Conservation (phyloP, 2,113 vertebrate species). For the Tenebrosternarchus preto region DNA sequence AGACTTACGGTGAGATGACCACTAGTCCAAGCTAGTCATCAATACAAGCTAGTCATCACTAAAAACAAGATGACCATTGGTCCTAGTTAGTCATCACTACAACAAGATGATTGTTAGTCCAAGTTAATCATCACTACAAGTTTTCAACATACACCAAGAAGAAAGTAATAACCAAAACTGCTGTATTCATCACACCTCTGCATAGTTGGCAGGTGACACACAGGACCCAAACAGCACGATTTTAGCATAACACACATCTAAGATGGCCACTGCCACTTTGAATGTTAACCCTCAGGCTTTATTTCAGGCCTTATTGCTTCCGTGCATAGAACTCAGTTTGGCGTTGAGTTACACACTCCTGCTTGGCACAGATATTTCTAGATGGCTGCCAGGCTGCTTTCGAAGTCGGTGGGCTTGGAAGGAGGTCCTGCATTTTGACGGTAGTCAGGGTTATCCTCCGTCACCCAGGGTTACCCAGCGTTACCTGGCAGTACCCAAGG, state of each 20-base stretch:
- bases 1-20: not conserved
- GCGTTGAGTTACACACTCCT: slow-evolving; percentile 50
- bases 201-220: slow-evolving; percentile 10
- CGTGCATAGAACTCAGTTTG: slow-evolving; percentile 49
- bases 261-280: slow-evolving; percentile 36
- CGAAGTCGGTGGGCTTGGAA: slow-evolving; percentile 26
- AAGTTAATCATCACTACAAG: not conserved
- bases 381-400: slow-evolving; percentile 46
- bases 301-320: slow-evolving; percentile 56
- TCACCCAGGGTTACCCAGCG: too few species aligned
- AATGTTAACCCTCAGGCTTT: slow-evolving; percentile 52
- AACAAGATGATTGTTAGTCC: not conserved
- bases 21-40: not conserved
- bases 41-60: too few species aligned
- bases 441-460: too few species aligned
- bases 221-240: not conserved
- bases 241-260: slow-evolving; percentile 38
- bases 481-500: too few species aligned
- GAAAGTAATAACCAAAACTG: not conserved
- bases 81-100: not conserved
- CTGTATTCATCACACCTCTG: not conserved
- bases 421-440: slow-evolving; percentile 29
- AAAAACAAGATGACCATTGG: not conserved
- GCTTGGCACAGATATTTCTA: slow-evolving; percentile 50
- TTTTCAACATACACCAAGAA: not conserved